Evolutionary conservation across 2,888 invertebrate species (phyloP).

Genomic region (Ormyrus nitidulus): DNA sequence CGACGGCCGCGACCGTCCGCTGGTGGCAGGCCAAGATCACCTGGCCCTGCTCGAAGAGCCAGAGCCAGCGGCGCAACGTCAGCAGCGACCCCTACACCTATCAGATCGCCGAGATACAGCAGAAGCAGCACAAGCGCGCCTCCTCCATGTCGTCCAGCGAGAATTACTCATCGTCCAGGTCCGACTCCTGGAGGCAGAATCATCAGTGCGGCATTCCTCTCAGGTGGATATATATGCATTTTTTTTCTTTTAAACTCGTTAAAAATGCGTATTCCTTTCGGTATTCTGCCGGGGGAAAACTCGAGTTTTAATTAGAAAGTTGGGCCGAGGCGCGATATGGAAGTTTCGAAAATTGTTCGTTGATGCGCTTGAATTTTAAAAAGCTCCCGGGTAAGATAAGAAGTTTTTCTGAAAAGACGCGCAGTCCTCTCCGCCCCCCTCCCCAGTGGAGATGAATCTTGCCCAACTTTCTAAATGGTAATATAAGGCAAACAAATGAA

Average conservation of each 20-base stretch:
- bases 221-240: constrained; percentile 50
- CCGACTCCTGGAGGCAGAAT: constrained; percentile 90
- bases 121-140: constrained; percentile 85
- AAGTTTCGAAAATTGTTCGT: not conserved
- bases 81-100: constrained; percentile 81
- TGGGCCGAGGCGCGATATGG: too few species aligned
- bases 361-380: not conserved
- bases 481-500: too few species aligned
- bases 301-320: too few species aligned
- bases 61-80: constrained; percentile 74
- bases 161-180: constrained; percentile 86
- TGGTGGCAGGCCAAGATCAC: constrained; percentile 74
- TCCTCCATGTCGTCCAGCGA: constrained; percentile 92
- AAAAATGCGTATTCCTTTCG: too few species aligned
- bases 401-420: not conserved
- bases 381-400: not conserved
- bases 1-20: constrained; percentile 29
- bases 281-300: too few species aligned
- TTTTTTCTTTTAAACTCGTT: too few species aligned
- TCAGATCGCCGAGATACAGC: constrained; percentile 85
- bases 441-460: too few species aligned
- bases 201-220: constrained; percentile 87
- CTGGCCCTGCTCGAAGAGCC: constrained; percentile 74
- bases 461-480: too few species aligned
- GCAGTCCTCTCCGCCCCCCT: too few species aligned